These are phyloP conservation scores for Phaonia tiefii DNA, from an alignment of 2,888 invertebrate species.

Conservation along the genomic window DNA sequence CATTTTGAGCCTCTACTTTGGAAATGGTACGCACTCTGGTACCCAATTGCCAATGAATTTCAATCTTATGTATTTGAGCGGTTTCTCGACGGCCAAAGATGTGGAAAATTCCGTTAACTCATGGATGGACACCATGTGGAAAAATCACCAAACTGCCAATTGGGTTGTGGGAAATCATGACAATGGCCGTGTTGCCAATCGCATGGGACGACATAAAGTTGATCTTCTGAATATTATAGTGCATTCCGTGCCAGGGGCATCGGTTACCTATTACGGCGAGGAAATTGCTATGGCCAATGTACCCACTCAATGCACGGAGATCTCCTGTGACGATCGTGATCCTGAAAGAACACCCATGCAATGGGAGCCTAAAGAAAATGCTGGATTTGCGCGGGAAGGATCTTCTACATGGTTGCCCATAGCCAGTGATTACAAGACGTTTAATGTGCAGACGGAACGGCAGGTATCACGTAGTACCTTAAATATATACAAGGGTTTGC, in stretches of 20 bases:
- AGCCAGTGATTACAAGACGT: slow-evolving; percentile 82
- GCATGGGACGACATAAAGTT: slow-evolving; percentile 85
- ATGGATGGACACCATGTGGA: slow-evolving; percentile 84
- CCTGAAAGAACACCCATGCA: slow-evolving; percentile 84
- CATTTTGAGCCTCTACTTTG: slow-evolving; percentile 83
- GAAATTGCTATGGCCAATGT: slow-evolving; percentile 85
- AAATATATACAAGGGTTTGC: slow-evolving; percentile 83
- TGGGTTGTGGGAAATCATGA: slow-evolving; percentile 89
- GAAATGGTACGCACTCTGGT: slow-evolving; percentile 80
- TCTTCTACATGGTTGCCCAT: slow-evolving; percentile 86
- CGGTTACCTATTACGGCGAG: slow-evolving; percentile 91
- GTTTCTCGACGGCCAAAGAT: slow-evolving; percentile 81
- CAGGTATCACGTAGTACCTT: slow-evolving; percentile 82
- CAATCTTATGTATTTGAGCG: slow-evolving; percentile 82
- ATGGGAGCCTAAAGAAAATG: slow-evolving; percentile 81
- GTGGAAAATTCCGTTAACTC: slow-evolving; percentile 81
- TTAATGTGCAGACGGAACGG: slow-evolving; percentile 84
- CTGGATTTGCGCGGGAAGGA: slow-evolving; percentile 84
- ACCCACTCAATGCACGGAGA: slow-evolving; percentile 77
- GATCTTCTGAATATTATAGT: slow-evolving; percentile 87
- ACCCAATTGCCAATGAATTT: slow-evolving; percentile 86
- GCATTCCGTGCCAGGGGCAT: slow-evolving; percentile 87
- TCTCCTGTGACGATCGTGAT: slow-evolving; percentile 81
- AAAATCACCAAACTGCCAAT: slow-evolving; percentile 81
- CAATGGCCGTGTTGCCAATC: slow-evolving; percentile 83